Evolutionary conservation across 2,797 vertebrate genomes (phyloP).

Genomic region (Microtus californicus): DNA sequence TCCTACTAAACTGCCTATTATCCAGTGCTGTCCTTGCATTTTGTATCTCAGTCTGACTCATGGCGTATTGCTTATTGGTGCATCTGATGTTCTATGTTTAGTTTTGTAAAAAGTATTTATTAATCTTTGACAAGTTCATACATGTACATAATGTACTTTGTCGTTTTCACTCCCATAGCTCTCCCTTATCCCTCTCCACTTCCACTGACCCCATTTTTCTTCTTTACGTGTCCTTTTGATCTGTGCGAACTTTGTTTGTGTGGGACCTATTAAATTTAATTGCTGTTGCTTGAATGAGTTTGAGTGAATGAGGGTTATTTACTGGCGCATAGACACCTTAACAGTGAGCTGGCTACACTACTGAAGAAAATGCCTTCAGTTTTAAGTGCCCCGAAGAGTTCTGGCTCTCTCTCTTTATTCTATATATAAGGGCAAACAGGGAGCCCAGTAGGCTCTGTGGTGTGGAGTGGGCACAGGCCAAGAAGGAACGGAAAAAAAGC

Average conservation of each 20-base stretch:
- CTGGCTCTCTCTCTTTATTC: not conserved
- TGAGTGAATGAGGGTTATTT: not conserved
- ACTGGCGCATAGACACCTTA: no score
- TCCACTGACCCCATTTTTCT: not conserved
- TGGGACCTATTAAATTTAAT: not conserved
- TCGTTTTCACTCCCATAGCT: not conserved
- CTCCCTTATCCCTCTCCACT: not conserved
- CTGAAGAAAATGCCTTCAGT: not conserved
- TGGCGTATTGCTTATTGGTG: not conserved
- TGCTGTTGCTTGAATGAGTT: not conserved
- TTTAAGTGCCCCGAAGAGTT: conserved; percentile 22
- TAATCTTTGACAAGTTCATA: not conserved
- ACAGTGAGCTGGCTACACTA: not conserved
- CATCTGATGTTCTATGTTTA: conserved; percentile 17
- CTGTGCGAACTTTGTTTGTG: not conserved
- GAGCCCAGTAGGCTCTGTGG: not conserved
- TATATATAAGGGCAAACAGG: not conserved
- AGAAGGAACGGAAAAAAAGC: conserved; percentile 34
- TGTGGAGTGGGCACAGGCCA: not conserved
- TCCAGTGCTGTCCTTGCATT: not conserved
- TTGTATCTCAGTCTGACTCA: not conserved
- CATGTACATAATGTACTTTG: not conserved
- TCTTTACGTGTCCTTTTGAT: not conserved
- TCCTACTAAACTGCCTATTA: not conserved
- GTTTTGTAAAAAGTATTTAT: not conserved